Conservation (phyloP, 2,888 invertebrate species). For the Cloeon dipterum region DNA sequence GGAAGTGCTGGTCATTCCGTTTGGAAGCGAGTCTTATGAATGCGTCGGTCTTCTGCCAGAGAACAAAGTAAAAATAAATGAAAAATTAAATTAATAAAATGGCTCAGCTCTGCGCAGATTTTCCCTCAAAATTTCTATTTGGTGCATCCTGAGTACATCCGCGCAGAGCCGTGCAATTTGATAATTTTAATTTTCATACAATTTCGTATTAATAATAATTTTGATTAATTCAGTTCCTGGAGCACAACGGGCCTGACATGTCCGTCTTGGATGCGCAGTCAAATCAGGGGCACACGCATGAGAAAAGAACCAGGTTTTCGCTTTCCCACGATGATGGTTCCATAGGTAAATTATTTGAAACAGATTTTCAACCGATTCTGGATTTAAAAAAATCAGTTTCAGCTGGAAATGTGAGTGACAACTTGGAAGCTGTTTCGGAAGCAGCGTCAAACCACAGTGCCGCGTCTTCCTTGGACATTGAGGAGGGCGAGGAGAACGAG, state of each 20-base stretch:
- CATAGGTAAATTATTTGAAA: slow-evolving; percentile 24
- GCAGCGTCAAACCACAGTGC: slow-evolving; percentile 91
- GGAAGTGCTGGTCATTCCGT: slow-evolving; percentile 44
- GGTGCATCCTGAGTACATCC: too few relatives aligned
- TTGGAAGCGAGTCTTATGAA: slow-evolving; percentile 30
- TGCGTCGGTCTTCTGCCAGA: slow-evolving; percentile 42
- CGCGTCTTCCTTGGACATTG: slow-evolving; percentile 43
- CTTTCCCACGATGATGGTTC: slow-evolving; percentile 81
- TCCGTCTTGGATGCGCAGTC: too few relatives aligned
- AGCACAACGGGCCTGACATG: slow-evolving; percentile 2
- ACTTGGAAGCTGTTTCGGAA: slow-evolving; percentile 84
- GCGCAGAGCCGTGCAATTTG: too few relatives aligned
- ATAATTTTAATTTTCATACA: too few relatives aligned
- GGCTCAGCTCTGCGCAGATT: too few relatives aligned
- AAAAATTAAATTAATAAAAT: too few relatives aligned
- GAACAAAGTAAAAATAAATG: slow-evolving; percentile 29
- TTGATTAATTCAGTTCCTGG: slow-evolving; percentile 10
- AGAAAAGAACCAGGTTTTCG: slow-evolving; percentile 46
- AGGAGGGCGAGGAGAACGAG: slow-evolving; percentile 59
- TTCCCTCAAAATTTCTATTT: too few relatives aligned
- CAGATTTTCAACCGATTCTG: not conserved
- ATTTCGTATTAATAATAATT: slow-evolving; percentile 21
- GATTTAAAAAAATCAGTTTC: not conserved
- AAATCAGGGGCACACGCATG: slow-evolving; percentile 20
- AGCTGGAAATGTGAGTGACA: slow-evolving; percentile 64